Evolutionary conservation across 2,888 invertebrate genomes (phyloP).

Genomic region (Chrysolina oricalcia): DNA sequence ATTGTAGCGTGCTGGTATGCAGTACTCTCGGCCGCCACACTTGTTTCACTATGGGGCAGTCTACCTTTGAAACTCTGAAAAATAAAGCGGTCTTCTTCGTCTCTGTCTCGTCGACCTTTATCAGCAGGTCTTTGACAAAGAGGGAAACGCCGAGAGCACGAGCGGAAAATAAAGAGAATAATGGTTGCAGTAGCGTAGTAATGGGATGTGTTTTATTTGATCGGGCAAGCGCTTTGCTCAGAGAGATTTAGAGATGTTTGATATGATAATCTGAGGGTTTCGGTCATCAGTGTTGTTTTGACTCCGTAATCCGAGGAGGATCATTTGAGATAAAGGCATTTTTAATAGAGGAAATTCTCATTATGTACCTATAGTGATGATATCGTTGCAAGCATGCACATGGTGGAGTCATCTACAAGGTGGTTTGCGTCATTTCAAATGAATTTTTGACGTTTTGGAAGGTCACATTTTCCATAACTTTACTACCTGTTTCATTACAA

Average conservation of each 20-base stretch:
- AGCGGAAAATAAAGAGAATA: conserved; percentile 14
- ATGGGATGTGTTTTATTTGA: conserved; percentile 19
- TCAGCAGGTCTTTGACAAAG: conserved; percentile 21
- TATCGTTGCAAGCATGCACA: too few species aligned
- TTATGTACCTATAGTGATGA: too few species aligned
- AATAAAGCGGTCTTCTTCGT: conserved; percentile 20
- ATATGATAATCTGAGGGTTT: conserved; percentile 1
- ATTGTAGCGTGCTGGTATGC: conserved; percentile 63
- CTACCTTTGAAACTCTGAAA: conserved; percentile 20
- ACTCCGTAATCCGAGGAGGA: not conserved
- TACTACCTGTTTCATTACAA: too few species aligned
- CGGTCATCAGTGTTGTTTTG: not conserved
- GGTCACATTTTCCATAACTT: too few species aligned
- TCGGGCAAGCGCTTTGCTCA: not conserved
- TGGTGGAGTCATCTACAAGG: too few species aligned
- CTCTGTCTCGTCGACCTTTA: conserved; percentile 22
- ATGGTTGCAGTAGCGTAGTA: conserved; percentile 20
- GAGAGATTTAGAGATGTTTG: conserved; percentile 4
- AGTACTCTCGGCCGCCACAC: conserved; percentile 26
- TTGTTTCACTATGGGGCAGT: conserved; percentile 25
- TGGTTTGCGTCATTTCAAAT: too few species aligned
- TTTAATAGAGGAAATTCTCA: too few species aligned
- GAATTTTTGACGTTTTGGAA: too few species aligned
- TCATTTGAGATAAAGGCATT: too few species aligned
- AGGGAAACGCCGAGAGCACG: conserved; percentile 18